Conservation (phyloP, 2,888 invertebrate species). For the Auanema freiburgensis region DNA sequence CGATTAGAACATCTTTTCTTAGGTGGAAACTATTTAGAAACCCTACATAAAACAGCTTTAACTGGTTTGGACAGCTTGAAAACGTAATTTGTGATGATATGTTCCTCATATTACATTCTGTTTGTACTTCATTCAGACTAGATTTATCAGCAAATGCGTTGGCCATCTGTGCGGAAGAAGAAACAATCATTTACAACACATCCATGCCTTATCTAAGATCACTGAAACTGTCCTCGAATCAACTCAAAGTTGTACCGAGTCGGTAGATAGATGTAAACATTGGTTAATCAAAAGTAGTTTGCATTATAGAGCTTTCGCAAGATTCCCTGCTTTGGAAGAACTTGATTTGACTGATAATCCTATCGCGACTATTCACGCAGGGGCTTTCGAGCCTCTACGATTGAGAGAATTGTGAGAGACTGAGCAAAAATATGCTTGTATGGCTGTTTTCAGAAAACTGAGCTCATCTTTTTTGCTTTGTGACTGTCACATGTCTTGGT, state of each 20-base stretch:
- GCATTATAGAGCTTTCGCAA: slow-evolving; percentile 34
- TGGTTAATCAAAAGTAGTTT: not conserved
- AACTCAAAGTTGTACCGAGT: slow-evolving; percentile 24
- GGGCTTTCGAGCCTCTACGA: slow-evolving; percentile 46
- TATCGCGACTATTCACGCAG: slow-evolving; percentile 44
- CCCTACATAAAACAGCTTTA: slow-evolving; percentile 43
- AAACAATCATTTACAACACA: slow-evolving; percentile 47
- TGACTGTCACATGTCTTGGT: slow-evolving; percentile 50
- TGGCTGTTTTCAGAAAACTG: slow-evolving; percentile 24
- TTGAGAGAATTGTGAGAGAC: slow-evolving; percentile 39
- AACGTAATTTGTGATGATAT: slow-evolving; percentile 11
- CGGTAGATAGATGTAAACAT: not conserved
- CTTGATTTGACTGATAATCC: slow-evolving; percentile 49
- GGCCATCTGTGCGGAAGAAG: slow-evolving; percentile 53
- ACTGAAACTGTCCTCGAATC: slow-evolving; percentile 37
- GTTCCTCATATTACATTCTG: not conserved
- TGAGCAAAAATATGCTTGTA: slow-evolving; percentile 2
- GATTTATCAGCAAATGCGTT: slow-evolving; percentile 48
- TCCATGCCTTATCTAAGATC: slow-evolving; percentile 42
- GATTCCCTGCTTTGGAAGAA: slow-evolving; percentile 43
- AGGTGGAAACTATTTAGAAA: slow-evolving; percentile 39
- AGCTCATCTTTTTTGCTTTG: slow-evolving; percentile 44
- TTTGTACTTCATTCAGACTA: slow-evolving; percentile 15
- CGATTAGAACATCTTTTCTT: slow-evolving; percentile 38
- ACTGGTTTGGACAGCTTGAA: slow-evolving; percentile 43